A percentile compares a stretch with the other conserved stretches of the same genome.
phyloP scores from a whole-genome alignment of 1,140 invertebrate genomes.

The Trichoplusia ni region DNA sequence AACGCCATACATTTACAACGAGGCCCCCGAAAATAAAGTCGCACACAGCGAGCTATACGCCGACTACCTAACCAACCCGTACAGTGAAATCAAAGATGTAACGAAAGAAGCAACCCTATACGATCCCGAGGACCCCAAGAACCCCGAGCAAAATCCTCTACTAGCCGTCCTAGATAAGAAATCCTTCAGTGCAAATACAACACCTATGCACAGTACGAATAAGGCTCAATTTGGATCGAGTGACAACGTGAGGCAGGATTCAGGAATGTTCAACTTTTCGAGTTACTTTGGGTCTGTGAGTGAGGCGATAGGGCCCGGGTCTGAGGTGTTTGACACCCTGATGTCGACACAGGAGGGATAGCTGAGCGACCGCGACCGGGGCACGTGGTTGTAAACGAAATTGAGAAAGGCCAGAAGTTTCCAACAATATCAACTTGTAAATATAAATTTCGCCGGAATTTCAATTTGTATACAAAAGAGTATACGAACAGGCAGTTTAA shows the following conservation, averaged over 20 bases:
- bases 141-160: not conserved
- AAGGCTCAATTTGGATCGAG: conserved; percentile 73
- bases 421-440: no score
- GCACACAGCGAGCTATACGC: conserved; percentile 77
- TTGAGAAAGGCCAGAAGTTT: conserved; percentile 11
- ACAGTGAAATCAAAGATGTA: conserved; percentile 68
- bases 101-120: conserved; percentile 60
- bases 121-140: conserved; percentile 52
- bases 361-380: conserved; percentile 52
- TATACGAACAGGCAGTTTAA: not conserved
- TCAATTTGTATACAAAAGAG: no score
- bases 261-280: conserved; percentile 76
- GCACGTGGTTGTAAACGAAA: conserved; percentile 60
- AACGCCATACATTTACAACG: not conserved
- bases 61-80: conserved; percentile 82
- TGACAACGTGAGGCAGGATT: conserved; percentile 71
- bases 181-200: conserved; percentile 73
- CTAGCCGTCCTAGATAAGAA: conserved; percentile 45
- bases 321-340: conserved; percentile 82
- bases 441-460: no score
- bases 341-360: conserved; percentile 73
- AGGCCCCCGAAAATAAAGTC: conserved; percentile 27
- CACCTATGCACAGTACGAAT: conserved; percentile 64
- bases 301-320: conserved; percentile 79
- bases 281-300: conserved; percentile 83